Evolutionary conservation across 2,888 invertebrate genomes (phyloP).

Genomic region (Disparrhopalites patrizii): DNA sequence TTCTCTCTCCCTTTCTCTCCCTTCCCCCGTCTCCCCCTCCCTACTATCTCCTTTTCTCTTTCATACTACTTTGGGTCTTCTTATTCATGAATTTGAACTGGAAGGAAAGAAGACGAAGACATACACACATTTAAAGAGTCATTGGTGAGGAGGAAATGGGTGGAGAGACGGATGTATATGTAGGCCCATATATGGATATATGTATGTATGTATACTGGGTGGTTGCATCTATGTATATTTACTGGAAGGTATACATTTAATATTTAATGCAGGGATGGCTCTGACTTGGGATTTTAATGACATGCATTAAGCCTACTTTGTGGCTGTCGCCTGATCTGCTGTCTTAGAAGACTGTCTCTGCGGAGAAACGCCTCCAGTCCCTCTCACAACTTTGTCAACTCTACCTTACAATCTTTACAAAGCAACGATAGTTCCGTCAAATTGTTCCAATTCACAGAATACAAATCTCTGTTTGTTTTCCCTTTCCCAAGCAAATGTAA

Average conservation of each 20-base stretch:
- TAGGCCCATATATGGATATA: slow-evolving; percentile 2
- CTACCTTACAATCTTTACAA: slow-evolving; percentile 10
- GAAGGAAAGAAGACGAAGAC: no score
- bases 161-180: not conserved
- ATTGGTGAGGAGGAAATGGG: no score
- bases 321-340: slow-evolving; percentile 25
- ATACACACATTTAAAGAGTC: not conserved
- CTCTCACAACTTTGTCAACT: slow-evolving; percentile 25
- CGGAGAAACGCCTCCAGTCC: slow-evolving; percentile 19
- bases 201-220: not conserved
- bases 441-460: slow-evolving; percentile 23
- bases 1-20: not conserved
- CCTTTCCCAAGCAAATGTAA: not conserved
- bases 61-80: slow-evolving; percentile 8
- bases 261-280: slow-evolving; percentile 21
- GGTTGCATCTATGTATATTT: not conserved
- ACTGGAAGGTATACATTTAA: slow-evolving; percentile 20
- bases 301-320: slow-evolving; percentile 27
- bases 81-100: slow-evolving; percentile 7
- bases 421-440: slow-evolving; percentile 11
- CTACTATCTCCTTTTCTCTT: not conserved
- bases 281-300: slow-evolving; percentile 27
- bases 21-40: not conserved
- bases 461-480: slow-evolving; percentile 19
- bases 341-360: slow-evolving; percentile 23